A percentile compares a stretch with the other conserved stretches of the same genome.
phyloP scores from a whole-genome alignment of 35 echinoderm and acorn worm genomes.

The Anneissia japonica region DNA sequence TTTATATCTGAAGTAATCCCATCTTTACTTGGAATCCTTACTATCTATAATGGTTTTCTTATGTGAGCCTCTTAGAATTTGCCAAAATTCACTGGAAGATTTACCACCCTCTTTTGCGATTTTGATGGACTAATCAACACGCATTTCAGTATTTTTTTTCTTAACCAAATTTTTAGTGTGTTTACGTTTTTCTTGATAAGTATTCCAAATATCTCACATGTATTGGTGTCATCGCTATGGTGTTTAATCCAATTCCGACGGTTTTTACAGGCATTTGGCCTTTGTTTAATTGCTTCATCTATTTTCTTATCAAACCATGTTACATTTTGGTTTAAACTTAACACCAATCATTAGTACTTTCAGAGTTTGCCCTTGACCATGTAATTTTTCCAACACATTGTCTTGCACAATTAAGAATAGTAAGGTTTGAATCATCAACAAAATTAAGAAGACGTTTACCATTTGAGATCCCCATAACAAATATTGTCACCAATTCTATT shows the following conservation, averaged over 20 bases:
- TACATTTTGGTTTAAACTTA: neutral
- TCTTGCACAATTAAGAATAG: neutral
- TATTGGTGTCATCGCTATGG: neutral
- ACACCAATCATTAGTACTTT: neutral
- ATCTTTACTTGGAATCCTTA: neutral
- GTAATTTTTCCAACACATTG: slow-evolving; percentile 12
- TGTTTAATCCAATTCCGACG: neutral
- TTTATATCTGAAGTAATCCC: neutral
- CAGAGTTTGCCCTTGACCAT: neutral
- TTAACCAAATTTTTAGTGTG: neutral
- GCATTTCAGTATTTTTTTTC: too few species aligned
- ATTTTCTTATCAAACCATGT: neutral
- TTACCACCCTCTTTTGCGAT: too few species aligned
- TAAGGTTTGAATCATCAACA: neutral
- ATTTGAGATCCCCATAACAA: too few species aligned
- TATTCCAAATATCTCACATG: neutral
- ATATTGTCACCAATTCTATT: too few species aligned
- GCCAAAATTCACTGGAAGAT: too few species aligned
- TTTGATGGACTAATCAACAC: too few species aligned
- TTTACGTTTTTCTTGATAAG: neutral
- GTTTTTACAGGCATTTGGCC: neutral
- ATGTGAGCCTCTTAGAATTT: too few species aligned
- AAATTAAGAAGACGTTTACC: slow-evolving; percentile 5
- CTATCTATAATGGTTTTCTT: neutral
- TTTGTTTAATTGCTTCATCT: neutral